These are phyloP conservation scores for Tanypteryx hageni DNA, from an alignment of 2,888 invertebrate species.

Conservation along the genomic window DNA sequence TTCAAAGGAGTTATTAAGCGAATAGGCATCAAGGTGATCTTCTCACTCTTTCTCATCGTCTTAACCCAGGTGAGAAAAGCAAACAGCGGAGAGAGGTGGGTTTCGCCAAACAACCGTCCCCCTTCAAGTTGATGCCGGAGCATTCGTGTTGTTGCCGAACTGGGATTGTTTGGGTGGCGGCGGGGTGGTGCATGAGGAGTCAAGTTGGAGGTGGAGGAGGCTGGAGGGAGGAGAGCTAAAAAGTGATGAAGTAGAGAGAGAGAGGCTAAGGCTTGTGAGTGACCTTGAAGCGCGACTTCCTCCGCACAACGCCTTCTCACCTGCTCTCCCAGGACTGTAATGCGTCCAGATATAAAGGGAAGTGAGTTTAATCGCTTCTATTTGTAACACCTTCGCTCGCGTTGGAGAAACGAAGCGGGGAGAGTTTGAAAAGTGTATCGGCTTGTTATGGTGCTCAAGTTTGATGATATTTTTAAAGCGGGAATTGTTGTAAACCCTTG, in stretches of 20 bases:
- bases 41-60: neutral
- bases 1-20: no score
- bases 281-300: neutral
- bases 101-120: neutral
- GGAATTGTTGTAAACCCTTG: no score
- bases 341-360: no score
- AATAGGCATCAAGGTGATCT: no score
- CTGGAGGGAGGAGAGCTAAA: neutral
- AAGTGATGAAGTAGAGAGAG: neutral
- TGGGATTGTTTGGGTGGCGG: neutral
- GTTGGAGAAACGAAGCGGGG: no score
- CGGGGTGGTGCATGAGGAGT: neutral
- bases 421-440: no score
- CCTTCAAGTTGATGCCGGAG: neutral
- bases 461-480: no score
- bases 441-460: no score
- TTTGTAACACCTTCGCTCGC: no score
- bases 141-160: neutral
- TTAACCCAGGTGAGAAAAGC: constrained; percentile 25
- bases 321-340: neutral
- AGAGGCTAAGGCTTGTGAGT: neutral
- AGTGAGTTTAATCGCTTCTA: no score
- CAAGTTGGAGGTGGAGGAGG: neutral
- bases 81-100: neutral
- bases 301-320: neutral